Percentiles rank a stretch among this genome's conserved stretches.
These are phyloP conservation scores for Physella acuta DNA, from an alignment of 1,140 invertebrate genomes.

Conservation along the genomic window DNA sequence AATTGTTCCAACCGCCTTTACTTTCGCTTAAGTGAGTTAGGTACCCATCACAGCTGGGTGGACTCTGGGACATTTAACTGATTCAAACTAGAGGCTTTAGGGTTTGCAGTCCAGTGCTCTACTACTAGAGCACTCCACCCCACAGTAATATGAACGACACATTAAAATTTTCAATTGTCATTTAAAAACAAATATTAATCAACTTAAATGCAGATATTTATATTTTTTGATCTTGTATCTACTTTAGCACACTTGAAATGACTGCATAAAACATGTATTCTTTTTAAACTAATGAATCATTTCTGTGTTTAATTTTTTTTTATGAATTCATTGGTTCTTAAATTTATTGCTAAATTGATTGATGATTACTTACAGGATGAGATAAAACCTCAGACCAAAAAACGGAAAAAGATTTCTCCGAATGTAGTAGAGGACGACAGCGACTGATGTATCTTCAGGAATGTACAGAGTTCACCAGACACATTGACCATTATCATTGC, in stretches of 20 bases:
- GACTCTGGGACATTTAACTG: too few relatives aligned
- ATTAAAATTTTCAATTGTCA: too few relatives aligned
- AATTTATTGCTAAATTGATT: neutral
- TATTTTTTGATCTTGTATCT: too few relatives aligned
- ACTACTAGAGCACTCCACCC: neutral
- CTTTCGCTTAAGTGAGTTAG: too few relatives aligned
- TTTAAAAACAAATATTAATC: too few relatives aligned
- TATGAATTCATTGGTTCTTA: neutral
- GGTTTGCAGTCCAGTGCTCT: neutral
- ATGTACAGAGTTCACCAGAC: too few relatives aligned
- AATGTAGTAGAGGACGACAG: slow-evolving; percentile 77
- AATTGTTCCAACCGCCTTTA: neutral
- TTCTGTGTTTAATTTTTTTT: neutral
- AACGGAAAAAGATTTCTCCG: slow-evolving; percentile 75
- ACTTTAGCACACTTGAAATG: neutral
- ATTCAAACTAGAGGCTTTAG: too few relatives aligned
- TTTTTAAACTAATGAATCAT: neutral
- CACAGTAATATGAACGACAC: too few relatives aligned
- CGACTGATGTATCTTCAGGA: too few relatives aligned
- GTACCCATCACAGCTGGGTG: too few relatives aligned
- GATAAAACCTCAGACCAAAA: slow-evolving; percentile 81
- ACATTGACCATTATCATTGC: too few relatives aligned
- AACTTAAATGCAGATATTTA: too few relatives aligned
- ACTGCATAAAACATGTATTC: neutral
- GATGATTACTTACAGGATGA: slow-evolving; percentile 69